These are phyloP conservation scores for Scytalopus superciliaris DNA, from an alignment of 2,113 vertebrate species.

Conservation along the genomic window DNA sequence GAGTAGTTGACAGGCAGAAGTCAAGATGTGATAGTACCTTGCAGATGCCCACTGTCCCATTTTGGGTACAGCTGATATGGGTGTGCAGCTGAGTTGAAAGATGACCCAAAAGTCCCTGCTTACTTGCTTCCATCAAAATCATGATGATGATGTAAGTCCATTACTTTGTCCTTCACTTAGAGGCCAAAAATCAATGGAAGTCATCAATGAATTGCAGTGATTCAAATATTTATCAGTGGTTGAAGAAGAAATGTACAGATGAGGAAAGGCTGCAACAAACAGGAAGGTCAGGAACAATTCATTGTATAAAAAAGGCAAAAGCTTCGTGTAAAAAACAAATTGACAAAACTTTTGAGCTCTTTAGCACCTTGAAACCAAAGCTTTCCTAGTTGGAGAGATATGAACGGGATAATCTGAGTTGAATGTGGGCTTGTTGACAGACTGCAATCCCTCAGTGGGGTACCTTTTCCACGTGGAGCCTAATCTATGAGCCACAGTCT, in stretches of 20 bases:
- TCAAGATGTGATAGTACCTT: not conserved
- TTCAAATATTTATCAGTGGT: not conserved
- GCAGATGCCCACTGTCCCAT: not conserved
- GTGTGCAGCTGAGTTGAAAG: not conserved
- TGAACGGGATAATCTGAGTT: not conserved
- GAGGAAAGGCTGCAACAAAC: not conserved
- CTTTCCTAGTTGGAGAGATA: not conserved
- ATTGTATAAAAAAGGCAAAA: not conserved
- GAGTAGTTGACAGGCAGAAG: not conserved
- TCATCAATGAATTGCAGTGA: not conserved
- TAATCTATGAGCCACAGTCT: not conserved
- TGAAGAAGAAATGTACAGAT: not conserved
- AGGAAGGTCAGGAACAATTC: not conserved
- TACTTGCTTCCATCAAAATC: not conserved
- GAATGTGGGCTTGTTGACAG: not conserved
- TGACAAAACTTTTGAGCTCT: not conserved
- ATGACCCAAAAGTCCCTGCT: not conserved
- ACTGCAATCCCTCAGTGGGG: fast-evolving
- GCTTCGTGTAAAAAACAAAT: not conserved
- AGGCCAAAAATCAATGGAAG: not conserved
- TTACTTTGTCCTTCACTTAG: not conserved
- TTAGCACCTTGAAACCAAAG: not conserved
- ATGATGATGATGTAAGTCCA: not conserved
- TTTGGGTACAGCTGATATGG: not conserved
- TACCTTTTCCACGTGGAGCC: no score